phyloP scores from a whole-genome alignment of 2,888 invertebrate species.

The Leptarthrus brevirostris region DNA sequence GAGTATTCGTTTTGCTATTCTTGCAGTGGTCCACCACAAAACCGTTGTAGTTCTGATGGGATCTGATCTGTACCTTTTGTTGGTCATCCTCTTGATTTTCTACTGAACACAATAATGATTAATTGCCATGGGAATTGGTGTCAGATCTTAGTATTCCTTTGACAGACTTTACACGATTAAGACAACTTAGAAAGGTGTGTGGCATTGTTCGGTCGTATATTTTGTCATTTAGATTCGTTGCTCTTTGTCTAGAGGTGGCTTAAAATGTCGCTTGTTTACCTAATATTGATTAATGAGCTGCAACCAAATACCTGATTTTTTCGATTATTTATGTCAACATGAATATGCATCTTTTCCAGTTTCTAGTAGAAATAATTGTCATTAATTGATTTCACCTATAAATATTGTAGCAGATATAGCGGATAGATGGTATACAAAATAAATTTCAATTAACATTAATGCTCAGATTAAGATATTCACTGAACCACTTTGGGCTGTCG shows the following conservation, averaged over 20 bases:
- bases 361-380: too few relatives aligned
- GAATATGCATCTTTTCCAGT: slow-evolving; percentile 7
- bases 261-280: slow-evolving; percentile 28
- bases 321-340: slow-evolving; percentile 53
- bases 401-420: too few relatives aligned
- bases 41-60: slow-evolving; percentile 18
- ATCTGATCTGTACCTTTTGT: slow-evolving; percentile 41
- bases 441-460: too few relatives aligned
- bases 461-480: too few relatives aligned
- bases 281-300: slow-evolving; percentile 44
- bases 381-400: too few relatives aligned
- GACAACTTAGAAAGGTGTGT: slow-evolving; percentile 47
- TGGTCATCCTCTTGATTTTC: slow-evolving; percentile 45
- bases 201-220: slow-evolving; percentile 34
- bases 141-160: slow-evolving; percentile 44
- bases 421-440: too few relatives aligned
- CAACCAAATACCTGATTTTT: too few relatives aligned
- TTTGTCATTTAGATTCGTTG: slow-evolving; percentile 38
- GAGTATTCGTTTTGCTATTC: slow-evolving; percentile 18
- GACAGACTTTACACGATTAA: slow-evolving; percentile 46
- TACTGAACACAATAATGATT: slow-evolving; percentile 44
- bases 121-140: slow-evolving; percentile 46
- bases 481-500: too few relatives aligned
- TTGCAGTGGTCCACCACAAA: slow-evolving; percentile 40
- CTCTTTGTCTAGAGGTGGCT: slow-evolving; percentile 24